Evolutionary conservation across 2,888 invertebrate genomes (phyloP), one percentile per base, ranked within the genome.

Genomic region (Agrochola circellaris): DNA sequence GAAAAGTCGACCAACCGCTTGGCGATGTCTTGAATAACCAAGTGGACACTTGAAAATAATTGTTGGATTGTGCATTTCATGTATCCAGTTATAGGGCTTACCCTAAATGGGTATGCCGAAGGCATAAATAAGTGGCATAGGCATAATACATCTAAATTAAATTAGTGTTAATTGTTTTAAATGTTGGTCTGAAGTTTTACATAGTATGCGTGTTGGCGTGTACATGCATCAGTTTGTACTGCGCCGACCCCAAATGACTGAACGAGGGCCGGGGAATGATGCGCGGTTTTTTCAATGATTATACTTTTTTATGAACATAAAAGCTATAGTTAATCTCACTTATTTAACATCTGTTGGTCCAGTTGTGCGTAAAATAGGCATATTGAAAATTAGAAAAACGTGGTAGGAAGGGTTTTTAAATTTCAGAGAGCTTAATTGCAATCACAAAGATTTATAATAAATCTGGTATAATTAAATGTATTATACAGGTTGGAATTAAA

Each of bases 21-120:
- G 45, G 15, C 45, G 45, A 45, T 45, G 15, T 45, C 45, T 45
- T 45, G 45, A 45, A 45, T 3, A 45, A 45, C 42, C 13, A 13
- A 45, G 45, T 45, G 45, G 45, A 3, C 45, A 45, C 45, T 45
- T 45, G 11, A 42, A 48, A 51, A 23, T 0, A 48, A 42, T 26
- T 38, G 34, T 34, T 42, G 69, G 17, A 51, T 79, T 11, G 13
- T 56, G 56, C 48, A 23, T 54, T 80, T 54, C 13, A 64, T 38
- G 23, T 34, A 34, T 54, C 15, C 54, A 38, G 34, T 20, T 61
- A 15, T 26, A 48, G 0, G 11, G 30, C 34, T 73, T 81, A 74
- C 45, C 62, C 48, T 75, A 38, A 48, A 30, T 48, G 26, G 62
- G 77, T 48, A 74, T 75, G 38, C 8, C n/a, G n/a, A n/a, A n/a